phyloP scores from a whole-genome alignment of 2,797 vertebrate species.

The Falco cherrug region DNA sequence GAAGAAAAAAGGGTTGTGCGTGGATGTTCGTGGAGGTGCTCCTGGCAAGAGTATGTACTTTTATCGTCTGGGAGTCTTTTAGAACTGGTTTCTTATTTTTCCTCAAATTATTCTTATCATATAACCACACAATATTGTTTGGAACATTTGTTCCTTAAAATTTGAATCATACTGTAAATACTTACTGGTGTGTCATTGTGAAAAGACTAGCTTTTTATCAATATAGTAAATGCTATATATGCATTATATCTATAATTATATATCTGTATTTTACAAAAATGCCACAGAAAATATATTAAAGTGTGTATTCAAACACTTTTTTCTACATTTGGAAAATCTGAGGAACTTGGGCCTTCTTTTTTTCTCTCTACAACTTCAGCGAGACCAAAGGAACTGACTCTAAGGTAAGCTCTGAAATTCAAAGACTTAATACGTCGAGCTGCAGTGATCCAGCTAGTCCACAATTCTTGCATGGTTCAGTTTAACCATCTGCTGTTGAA shows the following conservation, averaged over 20 bases:
- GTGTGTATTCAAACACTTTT: constrained; percentile 77
- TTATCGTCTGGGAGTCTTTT: constrained; percentile 31
- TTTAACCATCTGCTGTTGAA: constrained; percentile 58
- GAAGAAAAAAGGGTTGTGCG: neutral
- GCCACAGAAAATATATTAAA: constrained; percentile 83
- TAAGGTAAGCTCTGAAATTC: neutral
- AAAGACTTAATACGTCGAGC: neutral
- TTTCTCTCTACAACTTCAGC: neutral
- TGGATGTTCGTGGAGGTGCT: neutral
- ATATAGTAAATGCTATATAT: constrained; percentile 75
- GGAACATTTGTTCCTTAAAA: constrained; percentile 63
- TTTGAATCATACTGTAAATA: constrained; percentile 76
- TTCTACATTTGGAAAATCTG: constrained; percentile 62
- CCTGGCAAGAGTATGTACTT: neutral
- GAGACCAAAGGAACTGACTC: neutral
- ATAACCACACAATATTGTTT: constrained; percentile 70
- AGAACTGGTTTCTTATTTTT: constrained; percentile 52
- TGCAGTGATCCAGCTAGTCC: neutral
- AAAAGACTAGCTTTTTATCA: constrained; percentile 73
- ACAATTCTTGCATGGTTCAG: constrained; percentile 42
- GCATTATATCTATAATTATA: constrained; percentile 79
- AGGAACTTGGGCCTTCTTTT: constrained; percentile 9
- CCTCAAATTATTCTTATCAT: constrained; percentile 50
- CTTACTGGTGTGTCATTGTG: constrained; percentile 58
- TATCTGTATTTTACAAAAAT: constrained; percentile 81